Evolutionary conservation across 2,113 vertebrate genomes (phyloP).

Genomic region (Ctenomys sociabilis): DNA sequence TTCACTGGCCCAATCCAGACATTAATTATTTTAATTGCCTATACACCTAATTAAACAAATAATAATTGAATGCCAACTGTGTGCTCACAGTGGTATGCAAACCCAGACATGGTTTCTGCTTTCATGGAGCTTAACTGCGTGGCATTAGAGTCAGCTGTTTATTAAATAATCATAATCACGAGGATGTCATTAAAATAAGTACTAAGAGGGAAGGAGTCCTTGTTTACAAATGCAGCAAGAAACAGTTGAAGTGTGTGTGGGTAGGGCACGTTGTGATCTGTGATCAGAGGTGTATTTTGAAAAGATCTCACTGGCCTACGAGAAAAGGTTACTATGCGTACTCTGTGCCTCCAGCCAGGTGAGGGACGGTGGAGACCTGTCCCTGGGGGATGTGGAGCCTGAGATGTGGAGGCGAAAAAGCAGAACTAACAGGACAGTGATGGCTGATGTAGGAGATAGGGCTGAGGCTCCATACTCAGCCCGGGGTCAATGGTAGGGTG

Average conservation of each 20-base stretch:
- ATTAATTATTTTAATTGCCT: conserved; percentile 72
- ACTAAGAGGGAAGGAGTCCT: background rate
- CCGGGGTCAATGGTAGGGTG: too few species aligned
- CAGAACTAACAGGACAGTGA: background rate
- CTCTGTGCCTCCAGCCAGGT: too few species aligned
- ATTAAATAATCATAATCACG: background rate
- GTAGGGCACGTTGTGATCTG: background rate
- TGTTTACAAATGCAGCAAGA: background rate
- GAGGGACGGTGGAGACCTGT: background rate
- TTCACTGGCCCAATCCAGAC: conserved; percentile 58
- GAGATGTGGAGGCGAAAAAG: background rate
- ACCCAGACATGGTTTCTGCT: conserved; percentile 7
- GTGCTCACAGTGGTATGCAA: conserved; percentile 1
- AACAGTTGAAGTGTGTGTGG: background rate
- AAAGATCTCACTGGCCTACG: background rate
- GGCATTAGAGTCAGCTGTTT: background rate
- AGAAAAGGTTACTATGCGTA: background rate
- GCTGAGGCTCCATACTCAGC: accelerated
- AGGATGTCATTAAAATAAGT: background rate
- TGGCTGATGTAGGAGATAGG: accelerated
- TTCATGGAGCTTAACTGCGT: background rate
- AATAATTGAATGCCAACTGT: conserved; percentile 56
- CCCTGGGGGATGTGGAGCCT: background rate
- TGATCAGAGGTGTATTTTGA: background rate
- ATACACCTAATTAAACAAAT: conserved; percentile 72